Base-by-base conservation (phyloP, 2,797 vertebrate species). In the Apogon talboti region DNA sequence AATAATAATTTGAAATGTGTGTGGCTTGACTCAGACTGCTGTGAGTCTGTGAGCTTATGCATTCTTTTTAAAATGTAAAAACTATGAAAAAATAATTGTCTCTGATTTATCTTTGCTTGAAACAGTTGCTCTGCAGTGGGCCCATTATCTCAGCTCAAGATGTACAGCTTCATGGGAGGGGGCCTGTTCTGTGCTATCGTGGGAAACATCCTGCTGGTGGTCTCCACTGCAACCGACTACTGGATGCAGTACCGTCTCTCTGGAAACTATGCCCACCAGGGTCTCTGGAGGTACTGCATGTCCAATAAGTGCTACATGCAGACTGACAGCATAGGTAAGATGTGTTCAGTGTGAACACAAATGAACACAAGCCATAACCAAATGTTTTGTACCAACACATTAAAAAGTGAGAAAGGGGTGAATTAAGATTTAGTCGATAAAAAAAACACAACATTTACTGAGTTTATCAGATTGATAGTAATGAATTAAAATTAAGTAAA, bases 121-220 rank as follows among this genome's bases (percentile, higher is more conserved):
- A 35, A 16, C 38, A 86, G 82, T 81, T 79, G 53, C 78, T 84
- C 82, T 69, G 75, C 78, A 48, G 81, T 40, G 48, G 74, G 73
- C 57, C 74, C 85, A 12, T 70, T 70, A 51, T 82, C 71, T 86
- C 89, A 83, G 52, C 85, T 91, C 81, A 93, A 83, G 90, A 96
- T 96, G 96, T 95, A 96, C 89, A 96, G 95, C 79, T 96, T 96
- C 84, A 95, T 96, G 95, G 94, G 95, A 69, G 95, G 95, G 9
- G 95, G 96, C 45, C 91, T 97, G 37, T 95, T 96, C 91, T 97
- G 96, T 69, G 95, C 95, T 79, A 91, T 95, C n/a, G 94, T 96
- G 71, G 96, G 94, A 14, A 96, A 95, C 66, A 94, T 96, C 81
- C 92, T 97, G n/a, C 66, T 97, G 83, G 92, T 94, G 76, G 94